phyloP scores from a whole-genome alignment of 2,113 vertebrate genomes.

The Equus przewalskii region DNA sequence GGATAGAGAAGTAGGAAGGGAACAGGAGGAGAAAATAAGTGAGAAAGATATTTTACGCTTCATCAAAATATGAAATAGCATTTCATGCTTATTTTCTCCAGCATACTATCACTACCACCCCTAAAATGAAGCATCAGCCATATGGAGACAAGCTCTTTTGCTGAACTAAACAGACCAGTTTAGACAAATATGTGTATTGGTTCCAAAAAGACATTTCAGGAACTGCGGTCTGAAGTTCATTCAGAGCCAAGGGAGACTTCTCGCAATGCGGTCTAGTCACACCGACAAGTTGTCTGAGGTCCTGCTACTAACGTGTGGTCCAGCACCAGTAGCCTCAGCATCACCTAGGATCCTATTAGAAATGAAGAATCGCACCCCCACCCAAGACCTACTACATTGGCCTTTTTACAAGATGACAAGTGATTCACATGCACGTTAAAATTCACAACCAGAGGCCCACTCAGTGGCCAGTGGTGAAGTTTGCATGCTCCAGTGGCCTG shows the following conservation, averaged over 20 bases:
- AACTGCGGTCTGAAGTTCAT: not conserved
- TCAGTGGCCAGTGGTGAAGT: too few species aligned
- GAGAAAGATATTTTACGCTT: constrained; percentile 46
- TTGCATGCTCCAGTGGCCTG: too few species aligned
- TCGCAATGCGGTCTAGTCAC: not conserved
- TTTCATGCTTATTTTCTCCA: not conserved
- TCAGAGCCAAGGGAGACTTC: not conserved
- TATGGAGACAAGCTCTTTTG: not conserved
- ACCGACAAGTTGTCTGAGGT: not conserved
- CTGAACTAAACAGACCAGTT: not conserved
- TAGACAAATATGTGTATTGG: not conserved
- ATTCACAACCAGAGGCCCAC: not conserved
- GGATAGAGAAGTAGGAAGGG: not conserved
- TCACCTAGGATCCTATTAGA: not conserved
- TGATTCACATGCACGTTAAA: not conserved
- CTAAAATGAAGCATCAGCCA: not conserved
- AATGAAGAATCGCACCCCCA: not conserved
- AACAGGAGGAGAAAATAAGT: constrained; percentile 22
- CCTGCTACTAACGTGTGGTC: not conserved
- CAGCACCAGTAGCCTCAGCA: not conserved
- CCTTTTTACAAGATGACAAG: not conserved
- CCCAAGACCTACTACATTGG: not conserved
- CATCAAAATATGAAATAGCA: not conserved
- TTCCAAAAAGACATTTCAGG: constrained; percentile 19
- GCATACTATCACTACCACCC: not conserved